Conservation (phyloP, 2,888 invertebrate species). For the Cheilosia pagana region DNA sequence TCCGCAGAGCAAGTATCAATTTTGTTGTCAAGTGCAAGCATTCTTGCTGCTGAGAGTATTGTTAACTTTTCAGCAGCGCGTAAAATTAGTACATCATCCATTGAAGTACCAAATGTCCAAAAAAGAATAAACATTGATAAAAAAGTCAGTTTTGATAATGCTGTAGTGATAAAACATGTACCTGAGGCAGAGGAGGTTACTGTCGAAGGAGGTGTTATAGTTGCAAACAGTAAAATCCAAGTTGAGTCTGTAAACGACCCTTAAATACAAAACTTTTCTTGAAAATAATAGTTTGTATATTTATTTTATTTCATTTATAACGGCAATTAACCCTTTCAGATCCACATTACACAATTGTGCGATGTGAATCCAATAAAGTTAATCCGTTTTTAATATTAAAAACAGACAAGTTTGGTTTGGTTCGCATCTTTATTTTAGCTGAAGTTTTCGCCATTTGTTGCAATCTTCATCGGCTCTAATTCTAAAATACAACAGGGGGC, state of each 20-base stretch:
- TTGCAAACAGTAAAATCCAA: background rate
- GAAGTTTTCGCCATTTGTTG: too few relatives aligned
- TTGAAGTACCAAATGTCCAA: conserved; percentile 61
- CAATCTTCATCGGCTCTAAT: too few relatives aligned
- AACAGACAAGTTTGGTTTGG: conserved; percentile 1
- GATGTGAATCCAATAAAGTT: background rate
- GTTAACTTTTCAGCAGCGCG: conserved; percentile 80
- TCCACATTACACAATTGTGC: too few relatives aligned
- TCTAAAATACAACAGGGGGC: too few relatives aligned
- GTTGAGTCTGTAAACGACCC: background rate
- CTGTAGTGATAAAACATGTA: conserved; percentile 73
- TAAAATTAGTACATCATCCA: conserved; percentile 80
- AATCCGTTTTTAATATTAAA: background rate
- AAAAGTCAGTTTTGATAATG: conserved; percentile 77
- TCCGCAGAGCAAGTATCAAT: conserved; percentile 97
- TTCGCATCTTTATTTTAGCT: too few relatives aligned
- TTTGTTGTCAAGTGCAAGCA: conserved; percentile 91
- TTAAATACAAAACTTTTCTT: background rate
- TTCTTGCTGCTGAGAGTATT: conserved; percentile 84
- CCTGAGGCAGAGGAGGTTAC: conserved; percentile 72
- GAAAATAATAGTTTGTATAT: background rate
- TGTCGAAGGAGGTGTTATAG: background rate
- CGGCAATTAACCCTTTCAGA: too few relatives aligned
- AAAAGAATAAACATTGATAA: conserved; percentile 74
- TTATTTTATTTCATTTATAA: background rate